These are phyloP conservation scores for Neotragus pygmaeus DNA, from an alignment of 2,113 vertebrate genomes.

Conservation along the genomic window DNA sequence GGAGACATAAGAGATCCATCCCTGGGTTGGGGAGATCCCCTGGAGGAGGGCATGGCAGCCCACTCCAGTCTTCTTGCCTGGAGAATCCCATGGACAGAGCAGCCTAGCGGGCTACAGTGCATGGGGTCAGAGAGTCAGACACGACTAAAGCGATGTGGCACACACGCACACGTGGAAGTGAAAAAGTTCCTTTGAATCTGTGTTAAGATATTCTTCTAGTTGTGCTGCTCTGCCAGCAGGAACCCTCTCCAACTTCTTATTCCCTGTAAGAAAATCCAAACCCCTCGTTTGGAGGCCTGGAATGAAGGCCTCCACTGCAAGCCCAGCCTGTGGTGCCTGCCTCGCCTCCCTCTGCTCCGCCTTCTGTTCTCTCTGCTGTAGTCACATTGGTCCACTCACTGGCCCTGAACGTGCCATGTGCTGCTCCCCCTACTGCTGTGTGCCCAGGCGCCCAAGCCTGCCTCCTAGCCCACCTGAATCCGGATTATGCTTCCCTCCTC, in stretches of 20 bases:
- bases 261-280: background rate
- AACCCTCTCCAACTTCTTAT: background rate
- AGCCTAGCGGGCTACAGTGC: background rate
- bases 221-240: background rate
- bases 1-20: background rate
- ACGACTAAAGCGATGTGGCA: background rate
- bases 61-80: background rate
- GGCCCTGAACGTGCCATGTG: fast-evolving
- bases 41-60: background rate
- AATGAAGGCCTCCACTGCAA: background rate
- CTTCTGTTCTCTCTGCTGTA: background rate
- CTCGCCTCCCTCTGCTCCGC: background rate
- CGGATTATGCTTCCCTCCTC: background rate
- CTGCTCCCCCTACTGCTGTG: background rate
- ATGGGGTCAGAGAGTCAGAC: background rate
- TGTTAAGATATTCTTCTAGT: background rate
- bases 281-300: background rate
- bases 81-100: background rate
- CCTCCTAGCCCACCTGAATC: background rate
- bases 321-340: too few species aligned
- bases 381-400: background rate
- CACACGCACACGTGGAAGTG: background rate
- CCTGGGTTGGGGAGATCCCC: background rate
- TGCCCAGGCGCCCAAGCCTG: background rate
- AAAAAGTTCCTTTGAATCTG: background rate